Base-by-base conservation (phyloP, 1,140 invertebrate species). In the Ceratosolen fusciceps region DNA sequence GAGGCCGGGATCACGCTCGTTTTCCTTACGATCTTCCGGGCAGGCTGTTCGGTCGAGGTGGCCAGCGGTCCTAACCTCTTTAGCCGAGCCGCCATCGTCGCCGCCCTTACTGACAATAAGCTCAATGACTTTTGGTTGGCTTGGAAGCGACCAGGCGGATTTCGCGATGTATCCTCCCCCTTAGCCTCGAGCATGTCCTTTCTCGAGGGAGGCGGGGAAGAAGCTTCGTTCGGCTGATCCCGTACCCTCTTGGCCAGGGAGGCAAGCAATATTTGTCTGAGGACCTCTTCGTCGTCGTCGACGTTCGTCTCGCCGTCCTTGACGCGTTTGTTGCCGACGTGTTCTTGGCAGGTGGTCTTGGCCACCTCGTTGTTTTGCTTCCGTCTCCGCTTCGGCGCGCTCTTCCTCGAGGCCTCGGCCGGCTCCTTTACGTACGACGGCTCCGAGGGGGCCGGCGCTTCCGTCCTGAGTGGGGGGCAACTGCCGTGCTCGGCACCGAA, bases 251-350 rank as follows among this genome's bases (percentile, higher is more conserved):
- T 89, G 9, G 83, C 84, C 29, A 91, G 76, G 14, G 88, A 89
- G 19, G 89, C 89, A 8, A 90, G 54, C 29, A 90, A 76, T 73
- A 86, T 85, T 21, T 85, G 87, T 39, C 90, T 81, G 16, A 91
- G 80, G 10, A 79, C 83, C 65, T 90, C 85, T 65, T 90, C 89
- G 58, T 91, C 90, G 39, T 90, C 90, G 1, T 91, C 90, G 9
- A 88, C 8, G 37, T 86, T 91, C 7, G 77, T 73, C 85, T 86
- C 67, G 85, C 19, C 7, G 19, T 58, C 37, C 34, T 74, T 49
- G 7, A 1, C 8, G 0, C 31, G 49, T 65, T 67, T 52, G 10
- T 76, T 24, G n/a, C 39, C 19, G 12, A 60, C 7, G 0, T 34
- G 37, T n/a, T 21, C n/a, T 37, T 47, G 21, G 3, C 16, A 12